Base-by-base conservation (phyloP, 1,140 invertebrate genomes). In the Cyphomyrmex costatus region DNA sequence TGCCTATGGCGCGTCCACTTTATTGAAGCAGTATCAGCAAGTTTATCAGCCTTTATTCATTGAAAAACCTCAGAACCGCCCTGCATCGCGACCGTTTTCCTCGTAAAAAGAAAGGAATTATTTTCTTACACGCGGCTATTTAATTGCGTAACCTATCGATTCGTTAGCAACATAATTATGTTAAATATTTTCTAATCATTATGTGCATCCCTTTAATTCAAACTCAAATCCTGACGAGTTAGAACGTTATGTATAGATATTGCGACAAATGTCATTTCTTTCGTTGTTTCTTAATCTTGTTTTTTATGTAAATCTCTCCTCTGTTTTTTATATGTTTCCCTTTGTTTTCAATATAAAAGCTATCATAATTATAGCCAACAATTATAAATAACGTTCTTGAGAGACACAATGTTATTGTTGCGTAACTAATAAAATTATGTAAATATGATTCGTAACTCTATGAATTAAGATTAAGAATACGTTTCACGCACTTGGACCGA, bases 351-450 rank as follows among this genome's bases (percentile, higher is more conserved):
- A 27, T 58, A 58, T 21, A 7, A 58, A 27, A 82, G 21, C 21
- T 49, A 46, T 73, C 24, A 65, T 19, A 24, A 82, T 56, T 66
- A 33, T 21, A 19, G 33, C 51, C 65, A 56, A 53, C 19, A 30
- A 70, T 71, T 58, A 82, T 30, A 73, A 73, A 74, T 33, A 74
- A 83, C 10, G 53, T 60, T 83, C 68, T 73, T 46, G 8, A 73
- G 36, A 42, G 8, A 42, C 36, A 42, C 60, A 60, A 33, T 74
- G 68, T 83, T 83, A 36, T 71, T 82, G 66, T 82, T 82, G 60
- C 53, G 51, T 82, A 73, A 83, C 6, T 60, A 68, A 82, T 73
- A n/a, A 74, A 83, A 73, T 83, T 83, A 49, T 83, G 51, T 60
- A 83, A 60, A 74, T 73, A 73, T 82, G 7, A 82, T 60, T 83